Base-by-base conservation (phyloP, 2,888 invertebrate genomes). In the Sesia apiformis region DNA sequence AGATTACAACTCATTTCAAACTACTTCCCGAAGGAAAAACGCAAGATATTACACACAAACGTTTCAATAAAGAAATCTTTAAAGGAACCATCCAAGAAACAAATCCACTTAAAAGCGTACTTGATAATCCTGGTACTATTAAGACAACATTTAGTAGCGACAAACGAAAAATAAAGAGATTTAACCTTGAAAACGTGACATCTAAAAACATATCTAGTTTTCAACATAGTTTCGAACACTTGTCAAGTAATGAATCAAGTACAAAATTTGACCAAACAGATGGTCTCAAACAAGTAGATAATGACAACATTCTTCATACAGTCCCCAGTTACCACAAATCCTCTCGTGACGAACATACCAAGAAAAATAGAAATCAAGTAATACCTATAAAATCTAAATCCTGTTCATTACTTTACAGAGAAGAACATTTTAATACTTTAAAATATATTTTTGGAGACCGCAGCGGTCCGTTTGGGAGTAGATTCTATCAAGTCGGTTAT, bases 401-500 rank as follows among this genome's bases (percentile, higher is more conserved):
- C 0, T 69, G 61, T 59, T 68, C 76, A 52, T 63, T 66, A 4
- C 58, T 81, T 38, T 55, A 63, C 42, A 63, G 57, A 38, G 5
- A 38, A 51, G 60, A 67, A 7, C 63, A 66, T 53, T 58, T 67
- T 8, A 78, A 78, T 58, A 63, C 77, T 38, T 69, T 78, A 52
- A 69, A 75, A 4, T 83, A 85, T 50, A 77, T 85, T 57, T 84
- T 81, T 64, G 76, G 74, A 5, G 70, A 73, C 49, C 60, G 57
- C 6, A 60, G 57, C 38, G 69, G 65, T 6, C 62, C 66, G 6
- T 72, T 69, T 55, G 68, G 70, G 3, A 78, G 78, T 55, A 65
- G 70, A 61, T 70, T 80, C 7, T 84, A 82, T 59, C 81, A 67
- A 59, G 83, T 87, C 1, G 74, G 74, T 42, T 88, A 85, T 66